A percentile compares a stretch with the other conserved stretches of the same genome.
Evolutionary conservation across 2,797 vertebrate genomes (phyloP).

Genomic region (Siniperca scherzeri): DNA sequence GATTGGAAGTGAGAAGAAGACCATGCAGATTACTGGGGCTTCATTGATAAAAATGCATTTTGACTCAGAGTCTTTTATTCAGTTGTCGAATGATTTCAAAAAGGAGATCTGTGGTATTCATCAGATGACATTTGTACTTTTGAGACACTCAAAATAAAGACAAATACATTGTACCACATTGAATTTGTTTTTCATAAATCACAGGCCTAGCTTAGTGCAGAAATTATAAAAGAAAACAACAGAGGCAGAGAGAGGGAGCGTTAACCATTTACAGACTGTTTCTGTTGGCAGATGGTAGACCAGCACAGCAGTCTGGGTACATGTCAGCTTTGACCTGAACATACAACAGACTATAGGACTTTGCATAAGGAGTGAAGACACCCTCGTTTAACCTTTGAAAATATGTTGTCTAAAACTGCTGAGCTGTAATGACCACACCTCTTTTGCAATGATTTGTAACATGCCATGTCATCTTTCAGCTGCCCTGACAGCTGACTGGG

Average conservation of each 20-base stretch:
- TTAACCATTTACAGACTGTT: conserved; percentile 65
- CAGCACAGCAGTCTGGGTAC: conserved; percentile 1
- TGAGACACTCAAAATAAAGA: conserved; percentile 8
- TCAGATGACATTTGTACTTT: not conserved
- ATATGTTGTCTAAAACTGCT: conserved; percentile 18
- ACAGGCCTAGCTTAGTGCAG: not conserved
- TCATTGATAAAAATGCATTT: not conserved
- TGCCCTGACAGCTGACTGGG: conserved; percentile 11
- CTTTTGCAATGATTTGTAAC: not conserved
- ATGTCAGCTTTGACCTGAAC: conserved; percentile 13
- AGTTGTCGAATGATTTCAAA: not conserved
- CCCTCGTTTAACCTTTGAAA: not conserved
- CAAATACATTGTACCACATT: not conserved
- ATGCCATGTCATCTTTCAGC: conserved; percentile 37
- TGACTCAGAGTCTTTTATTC: not conserved
- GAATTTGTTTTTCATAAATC: conserved; percentile 21
- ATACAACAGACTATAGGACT: not conserved
- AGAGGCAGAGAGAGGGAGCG: not conserved
- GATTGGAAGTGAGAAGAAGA: not conserved
- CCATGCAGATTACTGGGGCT: not conserved
- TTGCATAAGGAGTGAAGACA: not conserved
- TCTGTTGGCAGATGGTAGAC: conserved; percentile 17
- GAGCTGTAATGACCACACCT: conserved; percentile 21
- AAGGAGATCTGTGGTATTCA: not conserved
- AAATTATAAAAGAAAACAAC: conserved; percentile 1